Conservation (phyloP, 64 coral and sea anemone genomes). For the Actinia equina region DNA sequence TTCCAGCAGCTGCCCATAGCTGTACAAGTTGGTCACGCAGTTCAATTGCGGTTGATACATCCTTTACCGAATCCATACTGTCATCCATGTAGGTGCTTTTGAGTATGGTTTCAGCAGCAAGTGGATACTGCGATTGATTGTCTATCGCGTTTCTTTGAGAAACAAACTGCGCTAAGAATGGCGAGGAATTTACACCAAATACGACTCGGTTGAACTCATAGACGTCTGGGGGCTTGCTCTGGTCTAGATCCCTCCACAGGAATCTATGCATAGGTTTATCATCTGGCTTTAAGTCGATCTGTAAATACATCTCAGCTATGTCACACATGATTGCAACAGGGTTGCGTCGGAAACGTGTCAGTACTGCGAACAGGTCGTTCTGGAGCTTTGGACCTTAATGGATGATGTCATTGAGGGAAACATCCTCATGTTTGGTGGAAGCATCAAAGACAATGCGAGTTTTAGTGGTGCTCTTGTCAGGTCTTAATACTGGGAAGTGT, state of each 20-base stretch:
- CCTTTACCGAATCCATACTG: conserved; percentile 54
- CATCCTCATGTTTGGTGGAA: conserved; percentile 10
- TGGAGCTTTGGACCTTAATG: conserved; percentile 37
- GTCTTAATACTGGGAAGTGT: conserved; percentile 73
- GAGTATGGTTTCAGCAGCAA: conserved; percentile 73
- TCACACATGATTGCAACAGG: conserved; percentile 45
- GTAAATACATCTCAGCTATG: conserved; percentile 47
- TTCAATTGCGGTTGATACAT: conserved; percentile 28
- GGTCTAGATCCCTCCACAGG: conserved; percentile 45
- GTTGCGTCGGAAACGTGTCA: conserved; percentile 36
- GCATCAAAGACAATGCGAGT: conserved; percentile 60
- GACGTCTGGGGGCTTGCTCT: conserved; percentile 23
- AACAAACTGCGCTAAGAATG: conserved; percentile 52
- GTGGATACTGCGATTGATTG: conserved; percentile 37
- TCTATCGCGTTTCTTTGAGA: conserved; percentile 45
- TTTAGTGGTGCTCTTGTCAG: conserved; percentile 64
- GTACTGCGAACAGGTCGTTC: conserved; percentile 30
- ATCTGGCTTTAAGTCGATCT: conserved; percentile 15
- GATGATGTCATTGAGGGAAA: conserved; percentile 53
- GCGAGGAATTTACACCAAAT: conserved; percentile 63
- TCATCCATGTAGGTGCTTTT: conserved; percentile 70
- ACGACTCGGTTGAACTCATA: conserved; percentile 79
- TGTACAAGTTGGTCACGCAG: conserved; percentile 30
- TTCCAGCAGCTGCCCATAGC: conserved; percentile 44
- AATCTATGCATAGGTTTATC: conserved; percentile 15